Base-by-base conservation (phyloP, 2,888 invertebrate species). In the Gerris lacustris region DNA sequence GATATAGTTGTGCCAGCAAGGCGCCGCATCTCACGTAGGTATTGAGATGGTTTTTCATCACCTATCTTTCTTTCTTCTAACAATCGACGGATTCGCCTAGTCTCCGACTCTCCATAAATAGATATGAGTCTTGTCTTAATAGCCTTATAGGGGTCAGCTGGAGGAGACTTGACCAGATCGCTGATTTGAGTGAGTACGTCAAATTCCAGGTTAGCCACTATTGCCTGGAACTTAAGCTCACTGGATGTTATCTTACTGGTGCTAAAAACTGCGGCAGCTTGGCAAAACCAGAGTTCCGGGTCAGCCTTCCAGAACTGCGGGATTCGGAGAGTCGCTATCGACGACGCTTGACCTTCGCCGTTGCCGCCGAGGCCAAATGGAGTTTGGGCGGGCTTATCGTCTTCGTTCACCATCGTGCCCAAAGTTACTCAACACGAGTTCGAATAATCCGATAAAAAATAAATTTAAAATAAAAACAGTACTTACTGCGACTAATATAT, bases 21-120 rank as follows among this genome's bases (percentile, higher is more conserved):
- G 6, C 11, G 47, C 11, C 47, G 6, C 11, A 64, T n/a, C n/a
- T 64, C 64, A 6, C 31, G 6, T n/a, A 64, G 64, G 7, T 9
- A 18, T 64, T 64, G 64, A n/a, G 64, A 64, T 6, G 64, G 64
- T 9, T n/a, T 6, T 64, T 64, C 9, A n/a, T n/a, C 64, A 9
- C 31, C 64, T n/a, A 64, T 6, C 11, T n/a, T 47, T 47, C 11
- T 47, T 6, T 47, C 47, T 47, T 76, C 75, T 67, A 77, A 70
- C 67, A 75, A 18, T 69, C 70, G 43, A 43, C 75, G 31, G 6
- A 71, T 62, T 69, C 63, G 63, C 11, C 55, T 45, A 44, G 47
- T 67, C 44, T 72, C 69, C 1, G 67, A 62, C 17, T 71, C 64
- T 64, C 6, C 17, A 18, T 64, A 18, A n/a, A 7, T 64, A 6